Percentiles rank a stretch among this genome's conserved stretches.
Conservation (phyloP, 2,113 vertebrate species). For the Macquaria australasica region DNA sequence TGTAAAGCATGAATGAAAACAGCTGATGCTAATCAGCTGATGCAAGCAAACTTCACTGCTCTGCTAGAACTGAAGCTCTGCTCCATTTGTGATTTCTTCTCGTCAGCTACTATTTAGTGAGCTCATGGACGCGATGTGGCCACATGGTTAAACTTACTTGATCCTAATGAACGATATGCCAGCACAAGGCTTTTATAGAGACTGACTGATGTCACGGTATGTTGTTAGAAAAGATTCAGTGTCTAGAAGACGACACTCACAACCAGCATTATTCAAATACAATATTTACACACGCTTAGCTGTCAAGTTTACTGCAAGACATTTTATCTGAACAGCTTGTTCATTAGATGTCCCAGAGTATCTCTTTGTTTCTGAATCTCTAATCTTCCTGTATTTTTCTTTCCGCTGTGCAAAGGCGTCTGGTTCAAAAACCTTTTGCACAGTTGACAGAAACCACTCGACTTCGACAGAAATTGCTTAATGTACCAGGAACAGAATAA, state of each 20-base stretch:
- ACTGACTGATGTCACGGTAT: not conserved
- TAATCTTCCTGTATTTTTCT: not conserved
- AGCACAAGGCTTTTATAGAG: not conserved
- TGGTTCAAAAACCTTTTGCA: constrained; percentile 5
- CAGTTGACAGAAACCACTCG: not conserved
- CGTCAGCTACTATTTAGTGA: not conserved
- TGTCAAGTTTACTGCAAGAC: not conserved
- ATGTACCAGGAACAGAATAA: not conserved
- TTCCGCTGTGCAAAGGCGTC: not conserved
- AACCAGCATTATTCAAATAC: not conserved
- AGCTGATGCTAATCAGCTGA: not conserved
- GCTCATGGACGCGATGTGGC: not conserved
- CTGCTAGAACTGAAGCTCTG: not conserved
- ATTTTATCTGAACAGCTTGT: not conserved
- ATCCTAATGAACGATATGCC: not conserved
- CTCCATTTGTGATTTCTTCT: not conserved
- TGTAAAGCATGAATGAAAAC: not conserved
- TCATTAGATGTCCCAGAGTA: not conserved
- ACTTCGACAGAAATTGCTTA: constrained; percentile 1
- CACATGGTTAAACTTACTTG: not conserved
- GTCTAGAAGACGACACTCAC: not conserved
- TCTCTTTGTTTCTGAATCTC: not conserved
- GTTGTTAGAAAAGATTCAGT: not conserved
- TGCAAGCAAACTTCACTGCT: not conserved
- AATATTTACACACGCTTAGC: not conserved